Evolutionary conservation across 2,113 vertebrate species (phyloP), one percentile per base, ranked within the genome.

Genomic region (Bubo bubo): DNA sequence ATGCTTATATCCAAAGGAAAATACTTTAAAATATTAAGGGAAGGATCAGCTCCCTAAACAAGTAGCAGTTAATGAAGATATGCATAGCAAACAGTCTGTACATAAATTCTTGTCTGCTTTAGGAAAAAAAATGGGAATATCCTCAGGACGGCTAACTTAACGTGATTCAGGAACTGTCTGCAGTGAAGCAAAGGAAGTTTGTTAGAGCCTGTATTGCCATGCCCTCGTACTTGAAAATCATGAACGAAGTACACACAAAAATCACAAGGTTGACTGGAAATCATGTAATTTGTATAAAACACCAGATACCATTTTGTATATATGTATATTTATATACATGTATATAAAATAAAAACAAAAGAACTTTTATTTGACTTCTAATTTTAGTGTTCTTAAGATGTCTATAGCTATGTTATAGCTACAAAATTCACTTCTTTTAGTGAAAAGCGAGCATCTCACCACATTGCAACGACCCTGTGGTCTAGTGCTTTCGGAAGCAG

Each of bases 331-430:
- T 86, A 84, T 68, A 88, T 84, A 95, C 89, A 89, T 77, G 28
- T 74, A 86, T 92, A 93, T 62, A 90, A 95, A 58, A 90, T 80
- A 86, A 79, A 93, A 79, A 12, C 21, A 75, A 66, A 79, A 70
- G 0, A 41, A 63, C 16, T 83, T 74, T 24, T 43, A 43, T 68
- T 72, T 84, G 14, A 50, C 60, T 88, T 90, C 20, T 67, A 45
- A 47, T 76, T 71, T 67, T 26, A 70, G 10, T 59, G 47, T 58
- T 74, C 60, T 92, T 23, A 43, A 41, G 56, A 64, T 1, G 3
- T 34, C 24, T 47, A 39, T 22, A 74, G 52, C 12, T 67, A 56
- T 0, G 0, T 79, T 81, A 79, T 34, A 45, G 43, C 43, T 45
- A 45, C 43, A 47, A 91, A 93, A 77, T 49, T 45, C 17, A 41